Evolutionary conservation across 1,140 invertebrate genomes (phyloP), one percentile per base, ranked within the genome.

Genomic region (Diorhabda carinulata): DNA sequence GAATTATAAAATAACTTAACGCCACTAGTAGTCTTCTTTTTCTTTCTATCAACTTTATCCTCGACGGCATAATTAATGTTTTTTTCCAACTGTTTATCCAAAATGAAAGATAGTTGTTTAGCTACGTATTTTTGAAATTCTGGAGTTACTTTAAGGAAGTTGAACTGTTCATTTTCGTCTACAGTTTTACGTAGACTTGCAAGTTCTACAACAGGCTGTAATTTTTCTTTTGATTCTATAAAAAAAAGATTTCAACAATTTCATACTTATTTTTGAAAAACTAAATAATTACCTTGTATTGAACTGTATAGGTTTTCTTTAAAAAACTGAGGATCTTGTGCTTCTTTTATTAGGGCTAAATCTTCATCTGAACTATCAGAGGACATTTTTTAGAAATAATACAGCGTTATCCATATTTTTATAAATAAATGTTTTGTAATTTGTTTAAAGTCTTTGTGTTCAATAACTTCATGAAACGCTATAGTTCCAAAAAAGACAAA

Each of bases 91-190:
- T 73, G 40, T 65, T 75, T 68, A 42, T 78, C 76, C 45, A 78
- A 65, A 56, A 72, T 43, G 41, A 42, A 52, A 0, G 73, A 69
- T 40, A 78, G 67, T 41, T 73, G 70, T 70, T 74, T 77, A 6
- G 77, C 74, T n/a, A 78, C 73, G 67, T 74, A 70, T 61, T 67
- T 65, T 69, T 70, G 72, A 70, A 77, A 78, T 58, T 76, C 72
- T 40, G 76, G 74, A 4, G 76, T 77, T 60, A 78, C 73, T 59
- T 70, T 66, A 41, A 78, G 71, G 10, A 72, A 57, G 61, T 73
- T 75, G 52, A 74, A 77, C 44, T 77, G 74, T 40, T 74, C 73
- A 59, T 76, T 65, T 43, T 76, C 72, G 44, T 74, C 72, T 60
- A 70, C 70, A 10, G 52, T 60, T 58, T 67, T 70, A 58, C 75